Conservation (phyloP, 2,888 invertebrate genomes). For the Iselma pallidipennis region DNA sequence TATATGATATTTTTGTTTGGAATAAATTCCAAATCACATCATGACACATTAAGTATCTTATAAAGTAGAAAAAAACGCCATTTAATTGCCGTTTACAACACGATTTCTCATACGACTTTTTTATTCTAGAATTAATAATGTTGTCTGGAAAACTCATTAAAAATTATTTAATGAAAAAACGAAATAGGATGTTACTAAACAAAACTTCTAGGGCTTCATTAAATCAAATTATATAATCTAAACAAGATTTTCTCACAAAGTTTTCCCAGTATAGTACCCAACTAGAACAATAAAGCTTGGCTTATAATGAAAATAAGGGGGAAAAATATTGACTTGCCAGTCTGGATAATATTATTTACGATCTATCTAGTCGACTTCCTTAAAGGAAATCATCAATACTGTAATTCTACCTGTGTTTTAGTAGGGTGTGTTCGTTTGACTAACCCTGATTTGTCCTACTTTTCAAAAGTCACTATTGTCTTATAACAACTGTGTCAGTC, state of each 20-base stretch:
- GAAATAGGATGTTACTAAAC: neutral
- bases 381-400: constrained; percentile 8
- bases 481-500: neutral
- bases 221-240: neutral
- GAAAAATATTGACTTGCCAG: neutral
- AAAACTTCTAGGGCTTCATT: too few relatives aligned
- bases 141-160: constrained; percentile 34
- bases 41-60: constrained; percentile 1
- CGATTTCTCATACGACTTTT: neutral
- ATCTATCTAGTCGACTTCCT: neutral
- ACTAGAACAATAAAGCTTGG: too few relatives aligned
- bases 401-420: constrained; percentile 3
- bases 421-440: neutral
- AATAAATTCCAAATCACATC: neutral
- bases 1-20: neutral
- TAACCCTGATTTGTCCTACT: constrained; percentile 1
- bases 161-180: constrained; percentile 10
- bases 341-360: constrained; percentile 1
- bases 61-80: neutral
- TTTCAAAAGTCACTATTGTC: too few relatives aligned
- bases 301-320: neutral
- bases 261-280: too few relatives aligned
- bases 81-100: neutral
- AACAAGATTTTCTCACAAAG: neutral
- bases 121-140: constrained; percentile 23